Evolutionary conservation across 2,113 vertebrate species (phyloP).

Genomic region (Scalopus aquaticus): DNA sequence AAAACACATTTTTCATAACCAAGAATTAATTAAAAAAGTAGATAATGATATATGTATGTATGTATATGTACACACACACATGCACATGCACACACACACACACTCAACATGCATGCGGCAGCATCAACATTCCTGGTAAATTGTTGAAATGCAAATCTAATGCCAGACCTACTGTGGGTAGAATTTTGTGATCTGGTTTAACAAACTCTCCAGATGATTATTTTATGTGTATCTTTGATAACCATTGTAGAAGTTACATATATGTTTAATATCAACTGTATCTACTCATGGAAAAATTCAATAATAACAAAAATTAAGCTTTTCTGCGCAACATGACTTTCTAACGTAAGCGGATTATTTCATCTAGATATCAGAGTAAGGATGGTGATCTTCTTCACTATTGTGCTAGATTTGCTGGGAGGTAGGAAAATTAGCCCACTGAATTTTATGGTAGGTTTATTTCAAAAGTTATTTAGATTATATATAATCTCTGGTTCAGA

Average conservation of each 20-base stretch:
- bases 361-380: neutral
- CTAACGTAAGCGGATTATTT: neutral
- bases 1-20: neutral
- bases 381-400: neutral
- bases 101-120: neutral
- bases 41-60: neutral
- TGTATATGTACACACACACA: neutral
- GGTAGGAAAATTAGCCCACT: neutral
- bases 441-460: neutral
- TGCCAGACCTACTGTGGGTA: neutral
- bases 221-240: neutral
- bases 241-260: neutral
- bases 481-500: neutral
- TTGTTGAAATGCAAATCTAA: neutral
- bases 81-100: too few relatives aligned
- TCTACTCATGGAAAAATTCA: neutral
- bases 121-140: neutral
- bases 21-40: neutral
- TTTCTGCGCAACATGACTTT: neutral
- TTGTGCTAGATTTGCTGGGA: conserved; percentile 8
- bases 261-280: neutral
- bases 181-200: neutral
- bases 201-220: neutral
- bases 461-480: conserved; percentile 14
- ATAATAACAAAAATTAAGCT: neutral